Evolutionary conservation across 2,797 vertebrate species (phyloP), one percentile per base, ranked within the genome.

Genomic region (Acestrorhynchus altus): DNA sequence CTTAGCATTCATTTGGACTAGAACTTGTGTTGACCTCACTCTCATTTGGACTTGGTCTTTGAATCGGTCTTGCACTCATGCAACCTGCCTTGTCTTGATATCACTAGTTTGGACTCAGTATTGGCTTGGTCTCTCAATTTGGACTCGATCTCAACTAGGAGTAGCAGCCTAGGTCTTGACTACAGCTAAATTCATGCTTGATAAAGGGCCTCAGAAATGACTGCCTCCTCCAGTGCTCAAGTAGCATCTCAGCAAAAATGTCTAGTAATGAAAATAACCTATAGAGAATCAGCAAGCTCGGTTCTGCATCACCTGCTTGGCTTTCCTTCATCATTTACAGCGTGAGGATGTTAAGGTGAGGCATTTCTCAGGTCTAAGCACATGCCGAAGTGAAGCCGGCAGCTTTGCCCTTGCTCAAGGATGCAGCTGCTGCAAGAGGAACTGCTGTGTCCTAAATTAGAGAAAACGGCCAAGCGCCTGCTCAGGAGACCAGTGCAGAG

Each of bases 361-460:
- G 47, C 4, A 52, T 49, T 73, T 52, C 51, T 52, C 18, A 42
- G 11, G 8, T 59, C 51, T 64, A 24, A 42, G 24, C 49, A 16
- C 61, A 46, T 18, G 3, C 22, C 22, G 24, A 65, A 54, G 39
- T 35, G 16, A 70, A 9, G 56, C 52, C 11, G 13, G 20, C 39
- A 44, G 63, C 22, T 46, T 24, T 42, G 75, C 61, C 76, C 49
- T 71, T 78, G 68, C 56, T 65, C 76, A 60, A 64, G 52, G 59
- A n/a, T 56, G 59, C 16, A 72, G 68, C 76, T 72, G 68, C 67
- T 66, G 76, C 57, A 42, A 15, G 46, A 70, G 16, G 26, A 46
- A 64, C 22, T 4, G 28, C 39, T 64, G 67, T 35, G 63, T 65
- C 28, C 60, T 63, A 63, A 63, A 63, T 35, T 39, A 63, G 35